phyloP scores from a whole-genome alignment of 2,113 vertebrate species.

The Stictonetta naevosa region DNA sequence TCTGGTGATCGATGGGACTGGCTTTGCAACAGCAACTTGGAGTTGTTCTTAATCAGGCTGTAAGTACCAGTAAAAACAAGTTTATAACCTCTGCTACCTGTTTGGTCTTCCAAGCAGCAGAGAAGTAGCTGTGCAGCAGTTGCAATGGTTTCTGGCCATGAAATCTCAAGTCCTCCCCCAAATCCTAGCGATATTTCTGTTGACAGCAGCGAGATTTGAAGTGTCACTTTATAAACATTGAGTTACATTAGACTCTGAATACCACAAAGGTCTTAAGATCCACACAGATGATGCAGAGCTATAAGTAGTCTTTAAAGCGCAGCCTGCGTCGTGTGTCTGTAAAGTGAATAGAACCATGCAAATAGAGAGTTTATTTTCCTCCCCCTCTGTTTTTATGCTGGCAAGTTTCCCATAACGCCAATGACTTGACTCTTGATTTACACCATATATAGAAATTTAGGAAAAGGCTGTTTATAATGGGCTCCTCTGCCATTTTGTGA shows the following conservation, averaged over 20 bases:
- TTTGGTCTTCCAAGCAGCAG: accelerated
- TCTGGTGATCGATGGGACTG: accelerated
- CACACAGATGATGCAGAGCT: not conserved
- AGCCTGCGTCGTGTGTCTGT: not conserved
- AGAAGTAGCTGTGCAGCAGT: not conserved
- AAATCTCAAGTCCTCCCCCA: not conserved
- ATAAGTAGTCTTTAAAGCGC: not conserved
- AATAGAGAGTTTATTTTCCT: not conserved
- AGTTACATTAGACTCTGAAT: not conserved
- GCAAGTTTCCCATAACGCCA: not conserved
- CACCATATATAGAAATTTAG: not conserved
- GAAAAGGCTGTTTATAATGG: not conserved
- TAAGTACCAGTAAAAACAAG: accelerated
- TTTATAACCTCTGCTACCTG: accelerated
- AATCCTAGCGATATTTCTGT: not conserved
- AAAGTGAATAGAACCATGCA: not conserved
- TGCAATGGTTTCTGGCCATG: not conserved
- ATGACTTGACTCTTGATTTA: not conserved
- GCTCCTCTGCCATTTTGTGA: not conserved
- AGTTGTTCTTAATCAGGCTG: accelerated
- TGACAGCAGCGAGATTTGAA: not conserved
- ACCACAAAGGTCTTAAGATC: not conserved
- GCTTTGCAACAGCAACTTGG: accelerated
- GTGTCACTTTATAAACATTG: not conserved
- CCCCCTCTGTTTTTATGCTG: not conserved